phyloP scores from a whole-genome alignment of 1,140 invertebrate species.

The Kradibia gibbosae region DNA sequence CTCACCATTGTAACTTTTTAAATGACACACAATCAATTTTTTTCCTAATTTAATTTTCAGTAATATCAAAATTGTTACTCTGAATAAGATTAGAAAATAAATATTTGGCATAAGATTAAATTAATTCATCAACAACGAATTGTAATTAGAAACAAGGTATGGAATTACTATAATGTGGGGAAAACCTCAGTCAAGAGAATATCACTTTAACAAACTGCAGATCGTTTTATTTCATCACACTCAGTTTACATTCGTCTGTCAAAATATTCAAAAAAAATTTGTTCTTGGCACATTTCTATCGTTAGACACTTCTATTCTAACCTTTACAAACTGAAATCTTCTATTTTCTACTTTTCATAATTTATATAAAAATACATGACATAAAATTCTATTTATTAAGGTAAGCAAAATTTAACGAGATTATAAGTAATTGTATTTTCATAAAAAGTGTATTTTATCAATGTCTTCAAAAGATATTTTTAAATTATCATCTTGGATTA shows the following conservation, averaged over 20 bases:
- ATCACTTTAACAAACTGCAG: conserved; percentile 45
- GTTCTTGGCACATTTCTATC: conserved; percentile 22
- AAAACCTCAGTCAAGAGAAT: conserved; percentile 48
- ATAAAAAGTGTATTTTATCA: no score
- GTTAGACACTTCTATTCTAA: background rate
- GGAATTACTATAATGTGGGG: conserved; percentile 19
- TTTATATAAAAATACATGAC: background rate
- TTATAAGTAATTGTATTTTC: no score
- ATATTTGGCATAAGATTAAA: background rate
- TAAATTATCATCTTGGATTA: no score
- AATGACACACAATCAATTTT: background rate
- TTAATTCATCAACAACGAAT: background rate
- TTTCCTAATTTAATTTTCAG: background rate
- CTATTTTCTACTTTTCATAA: background rate
- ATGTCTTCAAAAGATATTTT: no score
- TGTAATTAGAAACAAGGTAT: background rate
- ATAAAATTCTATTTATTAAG: background rate
- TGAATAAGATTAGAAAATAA: no score
- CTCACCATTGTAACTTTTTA: background rate
- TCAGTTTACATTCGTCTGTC: conserved; percentile 15
- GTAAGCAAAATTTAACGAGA: no score
- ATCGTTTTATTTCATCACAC: conserved; percentile 28
- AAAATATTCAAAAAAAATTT: conserved; percentile 22
- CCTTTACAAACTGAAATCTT: background rate
- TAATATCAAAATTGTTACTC: background rate